Conservation (phyloP, 2,888 invertebrate species). For the Drosophila tanythrix region DNA sequence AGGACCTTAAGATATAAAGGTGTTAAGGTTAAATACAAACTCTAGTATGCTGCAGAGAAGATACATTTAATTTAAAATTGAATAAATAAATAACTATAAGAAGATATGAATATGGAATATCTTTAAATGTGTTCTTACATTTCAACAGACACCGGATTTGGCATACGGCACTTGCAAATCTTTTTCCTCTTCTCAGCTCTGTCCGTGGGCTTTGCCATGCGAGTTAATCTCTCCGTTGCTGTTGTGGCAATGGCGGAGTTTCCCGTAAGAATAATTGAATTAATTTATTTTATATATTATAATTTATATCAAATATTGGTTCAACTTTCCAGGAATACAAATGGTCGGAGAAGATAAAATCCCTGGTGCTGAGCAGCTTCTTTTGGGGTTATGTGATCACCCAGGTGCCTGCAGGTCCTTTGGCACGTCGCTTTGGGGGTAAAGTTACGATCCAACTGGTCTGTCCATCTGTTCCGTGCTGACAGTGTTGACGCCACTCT, state of each 20-base stretch:
- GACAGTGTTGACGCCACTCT: constrained; percentile 88
- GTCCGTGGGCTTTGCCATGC: constrained; percentile 87
- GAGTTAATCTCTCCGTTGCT: constrained; percentile 90
- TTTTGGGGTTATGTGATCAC: constrained; percentile 89
- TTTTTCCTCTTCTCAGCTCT: constrained; percentile 87
- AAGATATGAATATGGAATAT: neutral
- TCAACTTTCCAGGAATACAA: constrained; percentile 85
- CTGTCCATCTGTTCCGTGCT: constrained; percentile 87
- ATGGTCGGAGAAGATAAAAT: constrained; percentile 87
- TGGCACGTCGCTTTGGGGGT: constrained; percentile 90
- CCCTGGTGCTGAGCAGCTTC: constrained; percentile 88
- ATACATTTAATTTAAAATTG: neutral
- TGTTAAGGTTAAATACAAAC: neutral
- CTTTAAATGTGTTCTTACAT: neutral
- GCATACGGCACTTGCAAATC: constrained; percentile 88
- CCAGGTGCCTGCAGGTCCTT: constrained; percentile 88
- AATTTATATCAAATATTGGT: neutral
- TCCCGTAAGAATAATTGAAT: constrained; percentile 29
- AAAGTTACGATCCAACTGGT: constrained; percentile 86
- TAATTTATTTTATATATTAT: neutral
- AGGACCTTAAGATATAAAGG: neutral
- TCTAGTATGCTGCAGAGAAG: neutral
- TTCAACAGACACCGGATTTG: constrained; percentile 83
- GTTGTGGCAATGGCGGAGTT: constrained; percentile 90
- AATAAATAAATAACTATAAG: neutral